Evolutionary conservation across 2,888 invertebrate genomes (phyloP).

Genomic region (Drosophila anomalipes): DNA sequence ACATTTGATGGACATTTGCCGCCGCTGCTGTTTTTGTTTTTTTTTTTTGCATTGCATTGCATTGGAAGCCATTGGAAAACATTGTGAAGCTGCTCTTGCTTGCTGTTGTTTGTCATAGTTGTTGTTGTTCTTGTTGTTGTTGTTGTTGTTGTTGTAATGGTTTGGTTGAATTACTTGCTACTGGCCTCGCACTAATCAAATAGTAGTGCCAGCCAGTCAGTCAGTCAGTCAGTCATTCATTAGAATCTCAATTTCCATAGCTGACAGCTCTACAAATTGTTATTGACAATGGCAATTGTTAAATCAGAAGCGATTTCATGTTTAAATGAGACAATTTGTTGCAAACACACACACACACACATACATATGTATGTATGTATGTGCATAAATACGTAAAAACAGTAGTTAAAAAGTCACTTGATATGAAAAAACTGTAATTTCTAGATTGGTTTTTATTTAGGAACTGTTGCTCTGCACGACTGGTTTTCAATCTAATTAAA

Average conservation of each 20-base stretch:
- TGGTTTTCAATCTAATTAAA: too few species aligned
- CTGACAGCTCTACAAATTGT: constrained; percentile 76
- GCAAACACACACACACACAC: neutral
- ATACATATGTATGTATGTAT: neutral
- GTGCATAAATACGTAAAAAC: neutral
- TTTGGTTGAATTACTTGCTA: constrained; percentile 42
- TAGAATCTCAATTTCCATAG: constrained; percentile 74
- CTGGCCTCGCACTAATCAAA: constrained; percentile 74
- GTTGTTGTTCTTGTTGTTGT: constrained; percentile 13
- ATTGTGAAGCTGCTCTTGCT: constrained; percentile 33
- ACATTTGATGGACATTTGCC: constrained; percentile 83
- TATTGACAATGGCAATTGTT: constrained; percentile 82
- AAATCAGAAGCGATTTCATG: constrained; percentile 77
- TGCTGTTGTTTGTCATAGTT: constrained; percentile 32
- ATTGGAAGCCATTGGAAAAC: constrained; percentile 25
- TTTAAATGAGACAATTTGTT: constrained; percentile 72
- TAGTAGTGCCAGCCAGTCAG: constrained; percentile 51
- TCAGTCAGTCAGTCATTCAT: constrained; percentile 66
- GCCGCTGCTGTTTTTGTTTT: constrained; percentile 77
- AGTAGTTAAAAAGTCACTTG: neutral
- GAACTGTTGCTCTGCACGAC: neutral
- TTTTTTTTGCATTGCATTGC: neutral
- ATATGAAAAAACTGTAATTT: neutral
- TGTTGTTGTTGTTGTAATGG: constrained; percentile 24
- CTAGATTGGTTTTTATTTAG: neutral